phyloP scores from a whole-genome alignment of 2,113 vertebrate species.

The Diglossa brunneiventris region DNA sequence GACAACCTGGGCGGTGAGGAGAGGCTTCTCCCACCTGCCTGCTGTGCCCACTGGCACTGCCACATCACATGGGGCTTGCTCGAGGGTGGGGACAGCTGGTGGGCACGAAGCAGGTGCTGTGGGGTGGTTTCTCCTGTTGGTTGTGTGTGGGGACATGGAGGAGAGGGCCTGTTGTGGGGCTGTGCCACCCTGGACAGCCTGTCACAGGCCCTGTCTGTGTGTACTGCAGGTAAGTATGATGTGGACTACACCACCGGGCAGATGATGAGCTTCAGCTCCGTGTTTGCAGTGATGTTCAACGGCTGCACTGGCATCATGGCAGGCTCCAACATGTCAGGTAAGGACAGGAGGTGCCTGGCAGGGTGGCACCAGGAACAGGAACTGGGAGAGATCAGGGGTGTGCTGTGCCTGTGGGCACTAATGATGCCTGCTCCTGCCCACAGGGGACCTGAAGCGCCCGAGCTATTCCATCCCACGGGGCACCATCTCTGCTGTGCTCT shows the following conservation, averaged over 20 bases:
- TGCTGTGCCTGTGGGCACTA: neutral
- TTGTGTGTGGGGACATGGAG: neutral
- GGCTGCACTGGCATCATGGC: conserved; percentile 46
- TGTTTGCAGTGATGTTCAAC: conserved; percentile 13
- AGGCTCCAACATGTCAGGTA: conserved; percentile 50
- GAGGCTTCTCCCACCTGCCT: neutral
- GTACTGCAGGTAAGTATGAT: conserved; percentile 71
- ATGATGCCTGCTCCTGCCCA: neutral
- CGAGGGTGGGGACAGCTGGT: neutral
- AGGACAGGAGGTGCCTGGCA: neutral
- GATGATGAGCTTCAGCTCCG: conserved; percentile 33
- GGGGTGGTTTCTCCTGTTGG: neutral
- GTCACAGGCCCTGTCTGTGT: neutral
- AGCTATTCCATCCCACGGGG: conserved; percentile 89
- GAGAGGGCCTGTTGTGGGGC: neutral
- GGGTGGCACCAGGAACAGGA: neutral
- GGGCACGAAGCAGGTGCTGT: neutral
- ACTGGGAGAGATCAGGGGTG: neutral
- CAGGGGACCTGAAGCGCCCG: conserved; percentile 87
- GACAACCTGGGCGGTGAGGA: conserved; percentile 80
- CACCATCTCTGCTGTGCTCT: conserved; percentile 88
- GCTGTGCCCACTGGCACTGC: neutral
- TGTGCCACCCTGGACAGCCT: neutral
- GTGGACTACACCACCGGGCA: conserved; percentile 16
- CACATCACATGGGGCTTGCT: neutral